Conservation (phyloP, 2,113 vertebrate genomes). For the Natator depressus region DNA sequence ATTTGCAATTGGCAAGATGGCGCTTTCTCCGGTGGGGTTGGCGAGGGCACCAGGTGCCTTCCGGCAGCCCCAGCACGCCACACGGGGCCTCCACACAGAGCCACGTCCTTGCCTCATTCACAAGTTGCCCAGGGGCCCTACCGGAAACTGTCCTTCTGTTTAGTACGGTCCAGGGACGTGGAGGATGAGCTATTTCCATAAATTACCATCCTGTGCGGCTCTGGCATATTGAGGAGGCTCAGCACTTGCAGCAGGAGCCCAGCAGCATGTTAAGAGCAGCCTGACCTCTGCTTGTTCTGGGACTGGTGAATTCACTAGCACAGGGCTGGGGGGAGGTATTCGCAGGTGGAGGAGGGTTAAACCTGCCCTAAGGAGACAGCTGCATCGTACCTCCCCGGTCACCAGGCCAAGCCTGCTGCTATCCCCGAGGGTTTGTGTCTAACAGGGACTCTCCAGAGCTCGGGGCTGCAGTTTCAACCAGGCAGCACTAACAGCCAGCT, state of each 20-base stretch:
- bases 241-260: neutral
- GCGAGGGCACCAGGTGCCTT: neutral
- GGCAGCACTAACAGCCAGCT: neutral
- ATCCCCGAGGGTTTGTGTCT: neutral
- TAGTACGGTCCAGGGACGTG: neutral
- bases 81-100: neutral
- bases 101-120: slow-evolving; percentile 23
- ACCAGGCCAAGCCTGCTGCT: neutral
- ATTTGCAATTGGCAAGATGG: neutral
- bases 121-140: neutral
- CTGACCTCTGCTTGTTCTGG: neutral
- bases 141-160: slow-evolving; percentile 13
- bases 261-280: neutral
- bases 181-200: slow-evolving; percentile 4
- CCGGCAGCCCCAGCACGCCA: neutral
- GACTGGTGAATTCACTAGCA: neutral
- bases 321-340: neutral
- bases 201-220: neutral
- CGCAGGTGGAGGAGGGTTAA: neutral
- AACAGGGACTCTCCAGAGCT: neutral
- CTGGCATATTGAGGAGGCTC: neutral
- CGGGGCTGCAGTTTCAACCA: neutral
- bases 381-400: neutral
- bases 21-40: neutral
- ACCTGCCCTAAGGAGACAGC: neutral